Percentiles rank a stretch among this genome's conserved stretches.
Evolutionary conservation across 2,113 vertebrate species (phyloP).

Genomic region (Romanogobio albipinnatus): DNA sequence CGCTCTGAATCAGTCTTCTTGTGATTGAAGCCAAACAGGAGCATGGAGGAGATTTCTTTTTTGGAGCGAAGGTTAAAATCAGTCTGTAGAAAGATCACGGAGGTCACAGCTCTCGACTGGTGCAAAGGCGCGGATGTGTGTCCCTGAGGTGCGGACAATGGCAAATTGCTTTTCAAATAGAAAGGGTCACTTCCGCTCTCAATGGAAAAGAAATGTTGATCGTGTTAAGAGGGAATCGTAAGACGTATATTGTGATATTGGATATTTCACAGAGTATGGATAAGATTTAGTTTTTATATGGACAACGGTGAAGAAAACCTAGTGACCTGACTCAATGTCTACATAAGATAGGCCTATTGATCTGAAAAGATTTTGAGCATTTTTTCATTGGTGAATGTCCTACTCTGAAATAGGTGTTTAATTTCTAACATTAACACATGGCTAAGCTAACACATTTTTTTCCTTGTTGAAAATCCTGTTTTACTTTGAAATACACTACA

Average conservation of each 20-base stretch:
- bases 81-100: slow-evolving; percentile 31
- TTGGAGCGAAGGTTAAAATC: slow-evolving; percentile 36
- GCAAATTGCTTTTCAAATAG: slow-evolving; percentile 35
- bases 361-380: too few species aligned
- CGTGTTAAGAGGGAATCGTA: neutral
- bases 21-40: slow-evolving; percentile 27
- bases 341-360: too few species aligned
- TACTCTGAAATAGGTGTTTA: too few species aligned
- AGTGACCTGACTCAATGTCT: neutral
- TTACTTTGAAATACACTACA: too few species aligned
- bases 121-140: neutral
- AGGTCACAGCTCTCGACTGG: slow-evolving; percentile 25
- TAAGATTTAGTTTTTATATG: neutral
- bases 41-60: slow-evolving; percentile 24
- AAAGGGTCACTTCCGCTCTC: slow-evolving; percentile 27
- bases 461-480: too few species aligned
- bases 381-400: too few species aligned
- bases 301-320: neutral
- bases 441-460: too few species aligned
- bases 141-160: slow-evolving; percentile 25
- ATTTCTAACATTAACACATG: too few species aligned
- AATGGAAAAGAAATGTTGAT: slow-evolving; percentile 30
- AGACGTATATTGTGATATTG: neutral
- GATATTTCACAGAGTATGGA: neutral
- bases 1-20: neutral